phyloP scores from a whole-genome alignment of 2,797 vertebrate genomes.

The Enteromius anoplus region DNA sequence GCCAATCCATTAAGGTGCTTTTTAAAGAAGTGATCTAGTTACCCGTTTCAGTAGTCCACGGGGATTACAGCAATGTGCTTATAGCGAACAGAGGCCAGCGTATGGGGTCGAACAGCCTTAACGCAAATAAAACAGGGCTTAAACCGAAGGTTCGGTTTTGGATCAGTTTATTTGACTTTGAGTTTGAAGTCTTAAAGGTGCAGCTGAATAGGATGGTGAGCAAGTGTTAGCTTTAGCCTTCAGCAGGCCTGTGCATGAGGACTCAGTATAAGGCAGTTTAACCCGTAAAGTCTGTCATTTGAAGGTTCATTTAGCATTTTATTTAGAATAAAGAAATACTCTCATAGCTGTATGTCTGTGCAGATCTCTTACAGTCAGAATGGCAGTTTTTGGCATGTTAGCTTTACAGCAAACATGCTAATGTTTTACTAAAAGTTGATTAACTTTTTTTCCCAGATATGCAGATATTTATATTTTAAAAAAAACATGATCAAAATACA shows the following conservation, averaged over 20 bases:
- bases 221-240: constrained; percentile 6
- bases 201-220: background rate
- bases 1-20: constrained; percentile 86
- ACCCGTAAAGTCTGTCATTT: background rate
- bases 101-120: constrained; percentile 74
- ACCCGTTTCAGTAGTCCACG: constrained; percentile 81
- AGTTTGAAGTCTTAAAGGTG: background rate
- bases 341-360: background rate
- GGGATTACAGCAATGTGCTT: constrained; percentile 87
- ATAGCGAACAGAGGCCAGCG: constrained; percentile 76
- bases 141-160: constrained; percentile 12
- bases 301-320: background rate
- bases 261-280: background rate
- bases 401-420: background rate
- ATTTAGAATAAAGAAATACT: background rate
- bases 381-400: background rate
- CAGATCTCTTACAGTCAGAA: background rate
- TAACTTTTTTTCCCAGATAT: background rate
- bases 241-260: background rate
- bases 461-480: background rate
- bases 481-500: background rate
- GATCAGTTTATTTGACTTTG: background rate
- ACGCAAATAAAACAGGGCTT: constrained; percentile 48
- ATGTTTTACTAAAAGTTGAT: background rate
- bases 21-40: constrained; percentile 87